These are phyloP conservation scores for Brachionus koreanus DNA, from an alignment of 1,140 invertebrate genomes.

Conservation along the genomic window DNA sequence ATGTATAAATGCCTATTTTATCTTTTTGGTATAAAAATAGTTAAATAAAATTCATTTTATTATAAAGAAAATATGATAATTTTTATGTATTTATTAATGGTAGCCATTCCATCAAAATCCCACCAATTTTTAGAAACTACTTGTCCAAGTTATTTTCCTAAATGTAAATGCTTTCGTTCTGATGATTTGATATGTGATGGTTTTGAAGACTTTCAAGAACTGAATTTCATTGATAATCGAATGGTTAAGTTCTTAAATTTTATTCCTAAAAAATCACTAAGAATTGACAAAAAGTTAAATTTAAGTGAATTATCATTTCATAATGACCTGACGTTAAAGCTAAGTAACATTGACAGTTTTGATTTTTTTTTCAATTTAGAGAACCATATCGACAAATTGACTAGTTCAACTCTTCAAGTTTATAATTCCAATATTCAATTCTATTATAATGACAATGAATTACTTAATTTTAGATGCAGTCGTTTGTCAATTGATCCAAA, in stretches of 20 bases:
- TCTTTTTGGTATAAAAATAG: too few species aligned
- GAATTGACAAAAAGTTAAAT: neutral
- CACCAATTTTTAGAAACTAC: too few species aligned
- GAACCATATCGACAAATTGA: neutral
- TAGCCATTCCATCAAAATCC: too few species aligned
- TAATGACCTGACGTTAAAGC: neutral
- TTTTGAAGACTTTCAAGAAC: neutral
- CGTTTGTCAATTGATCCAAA: neutral
- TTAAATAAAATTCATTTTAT: too few species aligned
- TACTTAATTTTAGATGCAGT: neutral
- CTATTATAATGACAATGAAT: neutral
- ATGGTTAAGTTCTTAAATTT: neutral
- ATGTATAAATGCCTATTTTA: too few species aligned
- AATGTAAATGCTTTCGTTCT: neutral
- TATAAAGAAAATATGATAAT: too few species aligned
- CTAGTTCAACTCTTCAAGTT: neutral
- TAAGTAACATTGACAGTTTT: neutral
- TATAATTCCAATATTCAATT: neutral
- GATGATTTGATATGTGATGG: neutral
- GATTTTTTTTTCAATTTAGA: neutral
- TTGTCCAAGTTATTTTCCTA: neutral
- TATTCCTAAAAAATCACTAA: neutral
- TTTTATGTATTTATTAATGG: too few species aligned
- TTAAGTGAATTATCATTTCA: neutral
- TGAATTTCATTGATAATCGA: neutral